Conservation (phyloP, 2,888 invertebrate species). For the Drosophila picticornis region DNA sequence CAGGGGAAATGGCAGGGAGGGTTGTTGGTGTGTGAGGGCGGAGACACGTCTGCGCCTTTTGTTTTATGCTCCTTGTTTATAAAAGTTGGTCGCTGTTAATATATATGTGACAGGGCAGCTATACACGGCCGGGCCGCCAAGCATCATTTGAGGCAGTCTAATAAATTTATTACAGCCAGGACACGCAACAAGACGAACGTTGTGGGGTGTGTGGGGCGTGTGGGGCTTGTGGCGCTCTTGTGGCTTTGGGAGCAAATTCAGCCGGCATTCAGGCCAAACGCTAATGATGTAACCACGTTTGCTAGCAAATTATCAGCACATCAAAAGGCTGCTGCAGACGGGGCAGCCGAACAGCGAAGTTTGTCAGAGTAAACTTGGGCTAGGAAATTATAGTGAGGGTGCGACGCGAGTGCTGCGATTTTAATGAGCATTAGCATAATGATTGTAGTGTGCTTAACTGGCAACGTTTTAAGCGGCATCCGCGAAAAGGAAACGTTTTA, state of each 20-base stretch:
- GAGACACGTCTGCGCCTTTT: conserved; percentile 51
- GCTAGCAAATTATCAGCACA: conserved; percentile 78
- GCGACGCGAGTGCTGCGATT: conserved; percentile 49
- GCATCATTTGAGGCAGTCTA: conserved; percentile 74
- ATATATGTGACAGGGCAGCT: conserved; percentile 35
- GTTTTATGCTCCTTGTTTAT: conserved; percentile 57
- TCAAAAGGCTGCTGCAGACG: conserved; percentile 54
- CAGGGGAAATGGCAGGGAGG: neutral
- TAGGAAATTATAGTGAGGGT: neutral
- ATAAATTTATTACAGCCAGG: conserved; percentile 71
- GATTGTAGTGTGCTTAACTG: conserved; percentile 42
- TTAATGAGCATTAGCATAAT: conserved; percentile 74
- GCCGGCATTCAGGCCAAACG: conserved; percentile 40
- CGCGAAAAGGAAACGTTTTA: conserved; percentile 21
- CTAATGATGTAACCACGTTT: conserved; percentile 82
- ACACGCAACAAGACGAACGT: conserved; percentile 36
- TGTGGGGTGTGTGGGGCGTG: neutral
- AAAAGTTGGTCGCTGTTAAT: conserved; percentile 56
- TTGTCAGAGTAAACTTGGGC: conserved; percentile 24
- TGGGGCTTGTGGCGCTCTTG: neutral
- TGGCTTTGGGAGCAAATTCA: neutral
- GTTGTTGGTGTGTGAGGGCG: neutral
- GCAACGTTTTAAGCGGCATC: conserved; percentile 10
- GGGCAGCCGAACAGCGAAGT: conserved; percentile 2
- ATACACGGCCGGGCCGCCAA: conserved; percentile 45